These are phyloP conservation scores for Drosophila hamatofila DNA, from an alignment of 2,888 invertebrate species.

Conservation along the genomic window DNA sequence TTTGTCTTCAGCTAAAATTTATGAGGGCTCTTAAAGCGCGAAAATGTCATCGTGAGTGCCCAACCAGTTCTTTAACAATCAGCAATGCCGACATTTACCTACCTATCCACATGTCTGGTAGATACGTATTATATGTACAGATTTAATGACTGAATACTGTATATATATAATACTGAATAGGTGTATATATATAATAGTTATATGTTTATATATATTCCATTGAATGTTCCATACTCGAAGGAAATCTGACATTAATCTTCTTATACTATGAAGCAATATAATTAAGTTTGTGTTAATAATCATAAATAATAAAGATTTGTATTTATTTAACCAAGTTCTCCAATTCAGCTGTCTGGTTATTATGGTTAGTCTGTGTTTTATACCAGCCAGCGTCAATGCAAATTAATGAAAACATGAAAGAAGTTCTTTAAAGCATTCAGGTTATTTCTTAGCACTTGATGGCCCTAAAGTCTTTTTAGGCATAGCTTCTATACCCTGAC, in stretches of 20 bases:
- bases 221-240: not conserved
- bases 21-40: constrained; percentile 44
- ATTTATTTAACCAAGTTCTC: not conserved
- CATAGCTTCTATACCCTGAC: not conserved
- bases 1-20: constrained; percentile 57
- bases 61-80: constrained; percentile 17
- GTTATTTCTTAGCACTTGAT: not conserved
- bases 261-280: not conserved
- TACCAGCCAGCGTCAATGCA: not conserved
- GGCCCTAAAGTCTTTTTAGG: too few relatives aligned
- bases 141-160: constrained; percentile 1
- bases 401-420: not conserved
- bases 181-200: not conserved
- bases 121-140: not conserved
- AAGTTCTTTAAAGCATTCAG: not conserved
- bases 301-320: constrained; percentile 4
- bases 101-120: not conserved
- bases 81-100: constrained; percentile 2
- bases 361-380: not conserved
- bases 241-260: not conserved
- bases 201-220: not conserved
- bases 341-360: not conserved
- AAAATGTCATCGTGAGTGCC: constrained; percentile 40
- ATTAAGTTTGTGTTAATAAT: not conserved
- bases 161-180: not conserved